Base-by-base conservation (phyloP, 1,140 invertebrate genomes). In the Phortica variegata region DNA sequence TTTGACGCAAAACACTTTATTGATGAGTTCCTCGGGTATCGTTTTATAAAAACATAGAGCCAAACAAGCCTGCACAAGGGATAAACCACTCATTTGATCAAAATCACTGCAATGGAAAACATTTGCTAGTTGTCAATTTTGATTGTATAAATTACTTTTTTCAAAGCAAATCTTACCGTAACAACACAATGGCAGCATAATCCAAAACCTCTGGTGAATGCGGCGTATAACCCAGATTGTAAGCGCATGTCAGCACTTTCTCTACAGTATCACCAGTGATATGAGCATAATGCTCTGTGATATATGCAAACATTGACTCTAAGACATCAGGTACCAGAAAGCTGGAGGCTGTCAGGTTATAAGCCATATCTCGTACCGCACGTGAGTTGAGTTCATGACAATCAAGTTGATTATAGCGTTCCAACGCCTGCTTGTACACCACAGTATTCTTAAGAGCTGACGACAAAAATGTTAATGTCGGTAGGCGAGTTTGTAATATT, bases 1-100 rank as follows among this genome's bases (percentile, higher is more conserved):
- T 43, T 78, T 74, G 2, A 80, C 77, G 46, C 77, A 80, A 53
- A 83, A 83, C 16, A 82, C 77, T 49, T 76, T 62, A 56, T 79
- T 74, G 12, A 83, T 69, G 6, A 82, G 58, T 31, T 74, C 58
- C 17, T 75, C 70, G 3, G 79, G 73, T 43, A 82, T 69, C 10
- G 54, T 48, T 48, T 80, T 75, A 47, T 78, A 81, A 50, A 73
- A 81, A 47, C 77, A 75, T 10, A 83, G 52, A 0, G 78, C 70
- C 13, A 82, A 54, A 37, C 70, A 75, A 6, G 71, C 58, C 47
- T 82, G 78, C 3, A 83, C 56, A 10, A 81, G 54, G 0, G 75
- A 56, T 3, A 82, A 49, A 1, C 79, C 76, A 31, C 61, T 77
- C 58, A 82, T 63, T 34, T 75, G 57, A 23, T 80, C 69, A 55